A percentile compares a stretch with the other conserved stretches of the same genome.
Conservation (phyloP, 2,113 vertebrate genomes). For the Odocoileus hemionus region DNA sequence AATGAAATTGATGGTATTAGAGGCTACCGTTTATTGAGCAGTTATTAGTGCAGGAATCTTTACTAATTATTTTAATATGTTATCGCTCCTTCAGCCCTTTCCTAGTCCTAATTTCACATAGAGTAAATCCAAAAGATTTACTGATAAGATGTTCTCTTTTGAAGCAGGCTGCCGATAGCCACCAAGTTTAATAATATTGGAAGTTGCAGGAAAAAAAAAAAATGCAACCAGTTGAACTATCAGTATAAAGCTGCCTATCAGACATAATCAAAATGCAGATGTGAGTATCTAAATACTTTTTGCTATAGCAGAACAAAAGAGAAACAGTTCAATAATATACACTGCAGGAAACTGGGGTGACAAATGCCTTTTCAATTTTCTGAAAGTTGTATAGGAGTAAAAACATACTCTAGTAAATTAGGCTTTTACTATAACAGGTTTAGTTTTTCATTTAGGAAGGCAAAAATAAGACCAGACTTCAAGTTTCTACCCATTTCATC, state of each 20-base stretch:
- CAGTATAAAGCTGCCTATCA: neutral
- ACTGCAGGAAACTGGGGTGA: neutral
- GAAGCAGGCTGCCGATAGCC: neutral
- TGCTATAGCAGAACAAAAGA: neutral
- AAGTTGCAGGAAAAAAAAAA: neutral
- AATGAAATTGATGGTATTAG: neutral
- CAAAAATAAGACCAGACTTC: constrained; percentile 23
- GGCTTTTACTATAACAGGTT: constrained; percentile 21
- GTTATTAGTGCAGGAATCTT: neutral
- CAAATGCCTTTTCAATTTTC: constrained; percentile 45
- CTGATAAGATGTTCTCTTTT: neutral
- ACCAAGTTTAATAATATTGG: neutral
- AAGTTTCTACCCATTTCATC: constrained; percentile 28
- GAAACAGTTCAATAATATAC: constrained; percentile 28
- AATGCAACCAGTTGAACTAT: neutral
- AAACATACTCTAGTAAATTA: constrained; percentile 38
- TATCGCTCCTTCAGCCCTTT: neutral
- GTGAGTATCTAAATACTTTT: constrained; percentile 38
- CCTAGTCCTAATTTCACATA: neutral
- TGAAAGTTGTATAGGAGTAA: constrained; percentile 31
- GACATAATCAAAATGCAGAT: constrained; percentile 45
- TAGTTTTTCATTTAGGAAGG: constrained; percentile 43
- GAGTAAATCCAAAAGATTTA: neutral
- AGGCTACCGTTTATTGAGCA: neutral
- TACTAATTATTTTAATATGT: neutral